Conservation (phyloP, 2,113 vertebrate genomes). For the Thamnaconus septentrionalis region DNA sequence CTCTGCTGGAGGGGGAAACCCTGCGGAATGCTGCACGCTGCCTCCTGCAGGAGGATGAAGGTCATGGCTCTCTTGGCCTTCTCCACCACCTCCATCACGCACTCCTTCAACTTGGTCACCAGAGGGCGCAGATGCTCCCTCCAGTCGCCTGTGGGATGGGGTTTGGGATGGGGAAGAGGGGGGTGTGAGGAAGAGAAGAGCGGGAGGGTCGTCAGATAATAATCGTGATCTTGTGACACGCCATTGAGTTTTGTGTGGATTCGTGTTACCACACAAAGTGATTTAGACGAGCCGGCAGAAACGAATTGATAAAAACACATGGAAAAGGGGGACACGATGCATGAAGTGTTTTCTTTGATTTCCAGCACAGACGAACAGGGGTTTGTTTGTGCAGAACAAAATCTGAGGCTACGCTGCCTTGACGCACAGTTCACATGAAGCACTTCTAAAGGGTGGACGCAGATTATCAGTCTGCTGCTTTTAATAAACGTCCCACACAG, state of each 20-base stretch:
- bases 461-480: too few species aligned
- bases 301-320: too few species aligned
- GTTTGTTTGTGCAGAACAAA: not conserved
- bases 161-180: too few species aligned
- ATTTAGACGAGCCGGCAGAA: too few species aligned
- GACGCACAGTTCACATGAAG: too few species aligned
- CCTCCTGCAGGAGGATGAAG: conserved; percentile 94
- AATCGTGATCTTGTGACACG: not conserved
- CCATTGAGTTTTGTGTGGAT: too few species aligned
- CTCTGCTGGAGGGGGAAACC: conserved; percentile 88
- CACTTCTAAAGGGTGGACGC: too few species aligned
- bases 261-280: too few species aligned
- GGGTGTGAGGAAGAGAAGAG: not conserved
- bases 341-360: too few species aligned
- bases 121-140: conserved; percentile 86
- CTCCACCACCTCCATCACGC: conserved; percentile 88
- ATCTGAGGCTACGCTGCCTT: too few species aligned
- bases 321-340: too few species aligned
- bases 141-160: conserved; percentile 81
- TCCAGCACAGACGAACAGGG: not conserved
- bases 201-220: not conserved
- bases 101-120: conserved; percentile 87
- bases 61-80: conserved; percentile 90
- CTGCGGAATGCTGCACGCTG: conserved; percentile 89
- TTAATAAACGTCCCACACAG: too few species aligned